Evolutionary conservation across 2,888 invertebrate genomes (phyloP).

Genomic region (Nomada flava): DNA sequence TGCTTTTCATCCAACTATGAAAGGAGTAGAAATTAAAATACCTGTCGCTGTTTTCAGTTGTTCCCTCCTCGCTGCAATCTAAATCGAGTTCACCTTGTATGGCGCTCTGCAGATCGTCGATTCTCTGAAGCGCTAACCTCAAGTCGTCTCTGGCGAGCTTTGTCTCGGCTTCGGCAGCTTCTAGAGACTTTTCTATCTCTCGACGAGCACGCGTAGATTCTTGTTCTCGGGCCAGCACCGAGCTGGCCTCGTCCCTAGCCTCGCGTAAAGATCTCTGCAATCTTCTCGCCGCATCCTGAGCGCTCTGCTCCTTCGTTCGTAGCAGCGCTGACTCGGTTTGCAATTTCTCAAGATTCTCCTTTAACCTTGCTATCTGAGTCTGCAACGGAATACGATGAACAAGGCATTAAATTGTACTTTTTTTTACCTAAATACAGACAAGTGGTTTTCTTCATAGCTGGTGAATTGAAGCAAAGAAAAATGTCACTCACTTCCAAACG

Average conservation of each 20-base stretch:
- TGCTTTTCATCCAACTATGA: too few species aligned
- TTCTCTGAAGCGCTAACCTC: slow-evolving; percentile 94
- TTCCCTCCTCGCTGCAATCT: slow-evolving; percentile 87
- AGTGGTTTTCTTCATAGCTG: background rate
- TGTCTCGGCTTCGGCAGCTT: slow-evolving; percentile 89
- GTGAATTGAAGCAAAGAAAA: background rate
- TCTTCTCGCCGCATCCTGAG: slow-evolving; percentile 92
- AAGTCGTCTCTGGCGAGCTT: slow-evolving; percentile 92
- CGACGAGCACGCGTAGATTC: slow-evolving; percentile 90
- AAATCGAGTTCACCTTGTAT: slow-evolving; percentile 93
- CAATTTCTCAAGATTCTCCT: slow-evolving; percentile 90
- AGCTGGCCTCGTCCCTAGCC: slow-evolving; percentile 91
- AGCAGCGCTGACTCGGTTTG: slow-evolving; percentile 90
- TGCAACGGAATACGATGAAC: slow-evolving; percentile 49
- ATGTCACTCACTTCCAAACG: slow-evolving; percentile 90
- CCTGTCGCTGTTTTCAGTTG: slow-evolving; percentile 88
- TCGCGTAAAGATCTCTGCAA: slow-evolving; percentile 89
- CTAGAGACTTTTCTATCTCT: slow-evolving; percentile 91
- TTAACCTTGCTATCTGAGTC: slow-evolving; percentile 88
- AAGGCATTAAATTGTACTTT: background rate
- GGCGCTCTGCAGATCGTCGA: slow-evolving; percentile 96
- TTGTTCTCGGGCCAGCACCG: slow-evolving; percentile 89
- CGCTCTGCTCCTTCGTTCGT: slow-evolving; percentile 90
- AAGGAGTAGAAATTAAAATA: slow-evolving; percentile 71
- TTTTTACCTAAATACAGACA: background rate